Base-by-base conservation (phyloP, 92 coral and sea anemone genomes). In the Phenganax stokvisi region DNA sequence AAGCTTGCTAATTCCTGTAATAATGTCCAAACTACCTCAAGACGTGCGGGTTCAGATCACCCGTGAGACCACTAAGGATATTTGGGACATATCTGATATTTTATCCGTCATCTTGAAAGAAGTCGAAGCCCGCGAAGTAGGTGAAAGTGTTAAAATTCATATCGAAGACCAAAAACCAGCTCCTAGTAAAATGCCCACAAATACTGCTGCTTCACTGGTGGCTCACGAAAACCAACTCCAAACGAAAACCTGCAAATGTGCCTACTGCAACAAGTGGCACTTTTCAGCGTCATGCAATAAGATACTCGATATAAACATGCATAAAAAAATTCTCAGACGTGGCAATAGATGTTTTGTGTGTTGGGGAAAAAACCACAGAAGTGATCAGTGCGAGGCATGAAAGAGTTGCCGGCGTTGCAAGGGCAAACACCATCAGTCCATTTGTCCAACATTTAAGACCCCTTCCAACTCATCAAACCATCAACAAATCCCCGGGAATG, bases 71-170 rank as follows among this genome's bases (percentile, higher is more conserved):
- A 69, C 9, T 52, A 69, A 69, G 25, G 74, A 30, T 8, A 69
- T 69, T 69, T 69, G 74, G 74, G 74, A 69, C 52, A 69, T 69
- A 8, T 69, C 74, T 69, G 74, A 69, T 8, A 69, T 69, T 69
- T 69, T 69, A 52, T 52, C 9, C 27, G 74, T 69, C 52, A 69
- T 69, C 20, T 69, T 69, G 20, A 52, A 69, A 69, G 52, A 69
- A 31, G 74, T 69, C 7, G 52, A 69, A 0, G 74, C 74, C 2
- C 74, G 52, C 0, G 74, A 69, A 69, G 74, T 69, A 0, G 27
- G 74, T 3, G 74, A 69, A 69, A 69, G 27, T 16, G 74, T 69
- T 0, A 69, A 69, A 7, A 7, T 69, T 69, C 9, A 69, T 17
- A 51, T 52, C 7, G 74, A 69, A 69, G 31, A 52, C 11, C 55